Evolutionary conservation across 2,888 invertebrate species (phyloP), one percentile per base, ranked within the genome.

Genomic region (Aphodius sticticus): DNA sequence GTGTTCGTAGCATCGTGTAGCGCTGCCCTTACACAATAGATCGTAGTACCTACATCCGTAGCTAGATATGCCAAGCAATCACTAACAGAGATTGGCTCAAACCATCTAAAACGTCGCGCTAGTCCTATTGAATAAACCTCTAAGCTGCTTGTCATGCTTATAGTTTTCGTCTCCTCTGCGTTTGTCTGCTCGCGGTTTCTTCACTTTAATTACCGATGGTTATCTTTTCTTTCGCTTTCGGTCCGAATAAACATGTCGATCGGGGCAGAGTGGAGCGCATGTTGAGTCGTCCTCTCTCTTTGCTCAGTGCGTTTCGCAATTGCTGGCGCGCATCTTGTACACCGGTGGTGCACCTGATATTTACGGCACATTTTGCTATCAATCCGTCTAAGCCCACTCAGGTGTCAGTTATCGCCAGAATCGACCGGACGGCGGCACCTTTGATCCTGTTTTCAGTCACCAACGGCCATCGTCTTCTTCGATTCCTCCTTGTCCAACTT

Each of bases 361-460:
- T 82, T 83, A 84, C 83, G 82, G 81, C 82, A 82, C 84, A 83
- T 83, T 84, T 84, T 83, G 82, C 83, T 84, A 84, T 84, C 84
- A 84, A 84, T 84, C 84, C 83, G 84, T 84, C 84, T 82, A 84
- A 83, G 82, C 81, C 81, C 79, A 82, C 82, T 84, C 84, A 83
- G 82, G 82, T 83, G 84, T 84, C 84, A 83, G 83, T 84, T 84
- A 84, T 84, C 83, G 82, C 74, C 78, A 82, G 83, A 81, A 84
- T 84, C 83, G 83, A 82, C 81, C 82, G 82, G 83, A 82, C 83
- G 82, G 81, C 84, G 84, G 84, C 83, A 82, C 81, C 83, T 84
- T 84, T 84, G 84, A 83, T 83, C 83, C 82, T 80, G 81, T 82
- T 82, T 82, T 77, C 76, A 83, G 78, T 81, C 83, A 82, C 81